These are phyloP conservation scores for Callyntrura sp. DNA, from an alignment of 2,888 invertebrate species.

Conservation along the genomic window DNA sequence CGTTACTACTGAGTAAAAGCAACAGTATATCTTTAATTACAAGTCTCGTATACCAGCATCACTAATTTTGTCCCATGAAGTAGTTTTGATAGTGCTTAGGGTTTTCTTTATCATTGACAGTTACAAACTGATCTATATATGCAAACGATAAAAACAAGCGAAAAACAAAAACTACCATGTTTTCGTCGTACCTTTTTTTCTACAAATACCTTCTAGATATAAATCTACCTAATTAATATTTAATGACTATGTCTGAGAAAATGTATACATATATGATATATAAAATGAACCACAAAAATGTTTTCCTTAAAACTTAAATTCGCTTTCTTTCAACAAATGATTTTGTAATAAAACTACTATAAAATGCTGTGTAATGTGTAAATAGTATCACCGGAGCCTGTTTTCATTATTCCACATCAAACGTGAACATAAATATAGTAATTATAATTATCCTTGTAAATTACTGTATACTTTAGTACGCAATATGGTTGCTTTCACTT, in stretches of 20 bases:
- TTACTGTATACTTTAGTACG: slow-evolving; percentile 1
- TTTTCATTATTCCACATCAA: slow-evolving; percentile 44
- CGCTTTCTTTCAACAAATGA: slow-evolving; percentile 19
- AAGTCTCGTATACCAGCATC: slow-evolving; percentile 78
- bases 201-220: not conserved
- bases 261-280: slow-evolving; percentile 52
- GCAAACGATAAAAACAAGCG: slow-evolving; percentile 48
- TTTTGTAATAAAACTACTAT: slow-evolving; percentile 27
- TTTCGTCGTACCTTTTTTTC: not conserved
- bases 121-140: not conserved
- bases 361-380: slow-evolving; percentile 59
- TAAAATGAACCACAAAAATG: slow-evolving; percentile 61
- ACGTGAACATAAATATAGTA: slow-evolving; percentile 34
- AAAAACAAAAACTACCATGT: slow-evolving; percentile 13
- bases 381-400: slow-evolving; percentile 74
- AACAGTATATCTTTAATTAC: slow-evolving; percentile 58
- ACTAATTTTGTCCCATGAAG: slow-evolving; percentile 72
- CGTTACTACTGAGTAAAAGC: not conserved
- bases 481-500: slow-evolving; percentile 54
- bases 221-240: slow-evolving; percentile 1
- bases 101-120: slow-evolving; percentile 27
- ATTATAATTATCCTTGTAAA: slow-evolving; percentile 6
- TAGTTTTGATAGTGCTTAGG: slow-evolving; percentile 26
- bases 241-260: slow-evolving; percentile 61
- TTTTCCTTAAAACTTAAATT: slow-evolving; percentile 22